Conservation (phyloP, 2,113 vertebrate species). For the Ellobius talpinus region DNA sequence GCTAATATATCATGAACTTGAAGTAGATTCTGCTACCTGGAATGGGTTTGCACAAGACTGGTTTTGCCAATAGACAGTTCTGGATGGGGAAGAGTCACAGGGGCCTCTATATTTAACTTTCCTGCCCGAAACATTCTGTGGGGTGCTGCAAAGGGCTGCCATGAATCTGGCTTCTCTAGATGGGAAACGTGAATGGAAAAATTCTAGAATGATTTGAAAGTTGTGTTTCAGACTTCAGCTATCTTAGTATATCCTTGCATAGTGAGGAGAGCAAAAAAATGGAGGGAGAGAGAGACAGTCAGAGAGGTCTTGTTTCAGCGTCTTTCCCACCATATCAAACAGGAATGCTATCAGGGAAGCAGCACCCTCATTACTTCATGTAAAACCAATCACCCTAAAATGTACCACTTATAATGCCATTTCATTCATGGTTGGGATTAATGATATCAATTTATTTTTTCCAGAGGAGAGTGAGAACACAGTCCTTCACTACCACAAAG, state of each 20-base stretch:
- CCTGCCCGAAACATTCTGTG: no score
- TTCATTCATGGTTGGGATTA: neutral
- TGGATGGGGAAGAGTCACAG: neutral
- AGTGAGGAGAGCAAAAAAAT: neutral
- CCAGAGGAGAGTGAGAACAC: neutral
- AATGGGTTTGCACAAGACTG: neutral
- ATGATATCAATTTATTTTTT: neutral
- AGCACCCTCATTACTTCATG: neutral
- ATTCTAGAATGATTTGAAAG: neutral
- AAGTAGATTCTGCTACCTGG: neutral
- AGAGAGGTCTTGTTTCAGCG: neutral
- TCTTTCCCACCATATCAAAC: neutral
- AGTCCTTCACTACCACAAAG: neutral
- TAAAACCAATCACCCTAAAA: neutral
- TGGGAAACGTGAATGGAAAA: neutral
- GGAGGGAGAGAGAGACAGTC: neutral
- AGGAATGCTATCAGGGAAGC: neutral
- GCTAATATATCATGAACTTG: neutral
- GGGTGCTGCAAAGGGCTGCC: neutral
- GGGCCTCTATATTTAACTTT: no score
- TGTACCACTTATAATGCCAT: neutral
- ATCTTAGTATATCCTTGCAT: neutral
- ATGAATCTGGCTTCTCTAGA: neutral
- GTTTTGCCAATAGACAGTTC: neutral
- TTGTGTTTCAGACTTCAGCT: neutral